Base-by-base conservation (phyloP, 2,113 vertebrate genomes). In the Carassius carassius region DNA sequence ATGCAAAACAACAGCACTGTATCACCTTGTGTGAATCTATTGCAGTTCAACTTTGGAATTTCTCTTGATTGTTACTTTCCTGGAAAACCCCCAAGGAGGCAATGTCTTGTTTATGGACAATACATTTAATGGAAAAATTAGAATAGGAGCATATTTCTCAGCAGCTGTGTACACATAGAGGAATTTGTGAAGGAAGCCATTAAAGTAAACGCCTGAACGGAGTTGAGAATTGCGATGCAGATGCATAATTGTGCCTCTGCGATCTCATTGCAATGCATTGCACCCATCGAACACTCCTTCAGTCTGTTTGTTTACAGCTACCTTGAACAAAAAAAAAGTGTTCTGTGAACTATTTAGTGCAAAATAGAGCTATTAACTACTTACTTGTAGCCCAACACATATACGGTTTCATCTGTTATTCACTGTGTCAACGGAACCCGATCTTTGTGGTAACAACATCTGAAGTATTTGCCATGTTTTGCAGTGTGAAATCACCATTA, bases 61-160 rank as follows among this genome's bases (percentile, higher is more conserved):
- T 93, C 86, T 86, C 86, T 83, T 90, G 86, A 91, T 93, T 93
- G 94, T 93, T 93, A 91, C 91, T 93, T 94, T 92, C 92, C 89
- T 90, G 91, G 91, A 92, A 93, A 93, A 92, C 78, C 88, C 92
- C 91, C 90, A 91, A 90, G 92, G 93, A 94, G 88, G 84, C 89
- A 88, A 87, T 85, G 85, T 86, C 86, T 87, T 88, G 85, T 91
- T 94, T 92, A 93, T 92, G 91, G 93, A 94, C 92, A 94, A 94
- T 92, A 93, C 93, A 91, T 93, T 93, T 92, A 94, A 94, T 94
- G 92, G 90, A 91, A 93, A 90, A 93, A 93, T 94, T 95, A 93
- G 91, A 91, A 91, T 58, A 89, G 88, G 85, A 86, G 90, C 88
- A 69, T 91, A 92, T 91, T 92, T 89, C 86, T 82, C 72, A 83